phyloP scores from a whole-genome alignment of 2,888 invertebrate genomes.

The Aspidiotus destructor region DNA sequence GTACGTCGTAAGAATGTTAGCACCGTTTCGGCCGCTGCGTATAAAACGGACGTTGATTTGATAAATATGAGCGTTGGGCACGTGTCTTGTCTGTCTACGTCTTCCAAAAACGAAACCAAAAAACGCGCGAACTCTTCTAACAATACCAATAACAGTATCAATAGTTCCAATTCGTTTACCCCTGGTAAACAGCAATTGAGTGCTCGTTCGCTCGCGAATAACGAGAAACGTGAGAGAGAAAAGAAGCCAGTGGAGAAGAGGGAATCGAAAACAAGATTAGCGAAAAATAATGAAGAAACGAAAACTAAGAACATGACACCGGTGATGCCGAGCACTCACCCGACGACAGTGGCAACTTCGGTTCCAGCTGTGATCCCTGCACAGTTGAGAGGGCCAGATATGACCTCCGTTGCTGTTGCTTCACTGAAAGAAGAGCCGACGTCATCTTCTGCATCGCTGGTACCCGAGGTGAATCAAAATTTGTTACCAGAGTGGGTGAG shows the following conservation, averaged over 20 bases:
- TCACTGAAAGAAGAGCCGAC: not conserved
- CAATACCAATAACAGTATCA: conserved; percentile 11
- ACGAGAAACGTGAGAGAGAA: not conserved
- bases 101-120: conserved; percentile 21
- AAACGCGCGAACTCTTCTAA: conserved; percentile 10
- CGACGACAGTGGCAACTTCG: not conserved
- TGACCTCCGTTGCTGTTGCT: not conserved
- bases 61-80: not conserved
- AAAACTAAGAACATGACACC: not conserved
- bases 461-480: conserved; percentile 19
- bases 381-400: no score
- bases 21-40: conserved; percentile 5
- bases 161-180: not conserved
- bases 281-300: not conserved
- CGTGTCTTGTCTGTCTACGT: not conserved
- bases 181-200: not conserved
- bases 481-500: conserved; percentile 20
- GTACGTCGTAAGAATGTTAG: conserved; percentile 15
- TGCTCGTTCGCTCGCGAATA: not conserved
- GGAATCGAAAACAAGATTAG: not conserved
- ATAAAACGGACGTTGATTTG: conserved; percentile 24
- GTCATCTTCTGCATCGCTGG: not conserved
- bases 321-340: not conserved
- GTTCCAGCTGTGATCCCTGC: not conserved
- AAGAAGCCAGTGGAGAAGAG: not conserved